Conservation (phyloP, 1,140 invertebrate genomes). For the Apis laboriosa region DNA sequence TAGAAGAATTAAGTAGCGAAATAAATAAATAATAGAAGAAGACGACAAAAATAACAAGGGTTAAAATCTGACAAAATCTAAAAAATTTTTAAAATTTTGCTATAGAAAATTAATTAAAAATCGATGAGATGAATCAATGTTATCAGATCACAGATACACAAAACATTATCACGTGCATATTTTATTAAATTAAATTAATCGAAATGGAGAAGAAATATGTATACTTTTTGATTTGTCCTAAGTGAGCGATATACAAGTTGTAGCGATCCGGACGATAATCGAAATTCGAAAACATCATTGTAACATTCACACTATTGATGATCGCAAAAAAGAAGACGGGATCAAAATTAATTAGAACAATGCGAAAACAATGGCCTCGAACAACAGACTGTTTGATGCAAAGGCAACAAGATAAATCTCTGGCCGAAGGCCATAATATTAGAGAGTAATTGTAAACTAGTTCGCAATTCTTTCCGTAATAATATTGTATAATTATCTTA, state of each 20-base stretch:
- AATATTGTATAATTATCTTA: conserved; percentile 35
- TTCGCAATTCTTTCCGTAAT: conserved; percentile 43
- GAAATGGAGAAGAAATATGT: background rate
- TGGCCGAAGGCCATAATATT: conserved; percentile 76
- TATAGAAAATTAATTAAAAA: background rate
- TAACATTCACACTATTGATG: background rate
- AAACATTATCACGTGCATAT: too few relatives aligned
- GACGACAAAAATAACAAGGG: too few relatives aligned
- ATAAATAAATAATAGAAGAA: too few relatives aligned
- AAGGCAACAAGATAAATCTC: conserved; percentile 39
- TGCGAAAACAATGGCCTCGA: conserved; percentile 39
- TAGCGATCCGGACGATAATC: conserved; percentile 66
- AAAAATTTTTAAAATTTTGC: background rate
- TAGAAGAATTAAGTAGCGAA: too few relatives aligned
- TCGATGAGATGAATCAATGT: background rate
- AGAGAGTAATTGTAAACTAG: conserved; percentile 57
- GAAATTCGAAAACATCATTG: conserved; percentile 59
- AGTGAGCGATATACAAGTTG: conserved; percentile 60
- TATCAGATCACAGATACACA: background rate
- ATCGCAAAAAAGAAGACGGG: background rate
- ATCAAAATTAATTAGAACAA: conserved; percentile 33
- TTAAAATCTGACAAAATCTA: too few relatives aligned
- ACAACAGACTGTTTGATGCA: conserved; percentile 24
- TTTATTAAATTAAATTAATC: background rate
- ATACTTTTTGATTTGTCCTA: conserved; percentile 58